Percentiles rank a stretch among this genome's conserved stretches.
Conservation (phyloP, 1,140 invertebrate species). For the Aphidius ervi region DNA sequence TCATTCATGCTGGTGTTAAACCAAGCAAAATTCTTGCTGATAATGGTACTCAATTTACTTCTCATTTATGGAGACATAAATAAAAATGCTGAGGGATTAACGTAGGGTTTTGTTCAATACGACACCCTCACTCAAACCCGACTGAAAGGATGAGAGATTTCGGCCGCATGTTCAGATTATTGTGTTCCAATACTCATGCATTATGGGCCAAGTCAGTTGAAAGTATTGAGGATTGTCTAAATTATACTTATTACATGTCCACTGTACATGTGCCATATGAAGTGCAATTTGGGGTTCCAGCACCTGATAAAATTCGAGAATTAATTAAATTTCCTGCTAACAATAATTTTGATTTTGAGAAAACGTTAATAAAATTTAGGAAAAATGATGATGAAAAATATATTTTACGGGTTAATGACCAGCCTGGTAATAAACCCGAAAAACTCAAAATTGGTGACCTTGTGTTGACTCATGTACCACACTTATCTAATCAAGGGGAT, state of each 20-base stretch:
- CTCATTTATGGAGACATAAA: conserved; percentile 6
- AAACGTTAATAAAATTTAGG: too few relatives aligned
- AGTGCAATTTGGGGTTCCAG: conserved; percentile 24
- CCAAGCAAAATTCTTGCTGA: conserved; percentile 18
- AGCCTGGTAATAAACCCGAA: not conserved
- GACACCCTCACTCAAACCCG: conserved; percentile 20
- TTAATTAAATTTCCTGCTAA: not conserved
- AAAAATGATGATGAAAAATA: not conserved
- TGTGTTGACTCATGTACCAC: conserved; percentile 10
- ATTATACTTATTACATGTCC: conserved; percentile 20
- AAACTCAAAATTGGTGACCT: conserved; percentile 3
- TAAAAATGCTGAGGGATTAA: conserved; percentile 13
- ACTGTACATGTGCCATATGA: conserved; percentile 23
- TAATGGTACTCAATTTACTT: conserved; percentile 23
- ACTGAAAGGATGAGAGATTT: conserved; percentile 23
- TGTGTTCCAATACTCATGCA: conserved; percentile 18
- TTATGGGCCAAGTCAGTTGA: conserved; percentile 18
- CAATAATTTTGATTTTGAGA: too few relatives aligned
- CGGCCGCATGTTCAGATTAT: conserved; percentile 20
- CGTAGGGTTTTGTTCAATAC: conserved; percentile 15
- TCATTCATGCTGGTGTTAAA: conserved; percentile 16
- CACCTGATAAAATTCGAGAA: conserved; percentile 7
- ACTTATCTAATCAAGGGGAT: conserved; percentile 12
- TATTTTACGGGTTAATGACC: conserved; percentile 1
- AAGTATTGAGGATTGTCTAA: conserved; percentile 16